Conservation (phyloP, 2,888 invertebrate genomes). For the Drosophila quinaria region DNA sequence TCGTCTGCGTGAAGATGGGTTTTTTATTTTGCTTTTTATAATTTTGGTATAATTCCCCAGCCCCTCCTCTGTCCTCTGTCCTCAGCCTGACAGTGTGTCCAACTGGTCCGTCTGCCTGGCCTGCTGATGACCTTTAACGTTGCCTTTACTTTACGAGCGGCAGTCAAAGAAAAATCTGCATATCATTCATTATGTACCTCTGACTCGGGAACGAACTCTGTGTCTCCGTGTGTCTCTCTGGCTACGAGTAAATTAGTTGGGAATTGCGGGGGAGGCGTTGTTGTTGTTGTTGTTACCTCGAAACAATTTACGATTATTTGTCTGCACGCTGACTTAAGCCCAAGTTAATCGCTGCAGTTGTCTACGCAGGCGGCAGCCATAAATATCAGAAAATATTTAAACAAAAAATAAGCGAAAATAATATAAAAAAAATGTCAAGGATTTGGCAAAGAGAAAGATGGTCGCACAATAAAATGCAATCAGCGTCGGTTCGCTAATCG, state of each 20-base stretch:
- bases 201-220: slow-evolving; percentile 15
- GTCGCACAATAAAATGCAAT: slow-evolving; percentile 64
- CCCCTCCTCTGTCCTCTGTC: not conserved
- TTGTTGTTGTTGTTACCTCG: slow-evolving; percentile 3
- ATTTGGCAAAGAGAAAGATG: slow-evolving; percentile 57
- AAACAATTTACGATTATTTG: slow-evolving; percentile 77
- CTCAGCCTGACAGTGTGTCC: slow-evolving; percentile 19
- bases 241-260: slow-evolving; percentile 57
- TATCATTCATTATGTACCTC: slow-evolving; percentile 66
- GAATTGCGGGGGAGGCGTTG: slow-evolving; percentile 58
- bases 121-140: slow-evolving; percentile 71
- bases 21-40: not conserved
- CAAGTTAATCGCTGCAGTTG: slow-evolving; percentile 50
- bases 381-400: slow-evolving; percentile 46
- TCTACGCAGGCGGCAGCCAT: slow-evolving; percentile 57
- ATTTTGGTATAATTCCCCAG: slow-evolving; percentile 9
- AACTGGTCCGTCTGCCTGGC: slow-evolving; percentile 1
- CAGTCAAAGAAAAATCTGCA: slow-evolving; percentile 63
- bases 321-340: slow-evolving; percentile 46
- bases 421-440: slow-evolving; percentile 70
- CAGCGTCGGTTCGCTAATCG: slow-evolving; percentile 53
- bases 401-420: no score
- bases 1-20: slow-evolving; percentile 42
- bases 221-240: not conserved
- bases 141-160: slow-evolving; percentile 55